Evolutionary conservation across 2,888 invertebrate species (phyloP).

Genomic region (Drosophila paranaensis): DNA sequence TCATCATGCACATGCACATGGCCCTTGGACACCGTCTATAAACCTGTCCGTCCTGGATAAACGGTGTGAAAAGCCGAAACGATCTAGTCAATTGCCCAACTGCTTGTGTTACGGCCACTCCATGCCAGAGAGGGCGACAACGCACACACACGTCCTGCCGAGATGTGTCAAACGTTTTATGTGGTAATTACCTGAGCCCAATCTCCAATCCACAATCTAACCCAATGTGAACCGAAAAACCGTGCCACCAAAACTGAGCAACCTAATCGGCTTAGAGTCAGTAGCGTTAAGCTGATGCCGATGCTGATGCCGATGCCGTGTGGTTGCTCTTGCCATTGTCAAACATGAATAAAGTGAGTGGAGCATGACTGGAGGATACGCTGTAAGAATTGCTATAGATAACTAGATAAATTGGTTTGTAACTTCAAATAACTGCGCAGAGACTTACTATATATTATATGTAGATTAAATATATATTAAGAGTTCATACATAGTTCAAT

Average conservation of each 20-base stretch:
- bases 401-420: background rate
- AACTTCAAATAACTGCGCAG: no score
- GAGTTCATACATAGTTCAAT: no score
- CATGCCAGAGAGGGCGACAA: background rate
- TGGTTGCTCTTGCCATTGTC: conserved; percentile 28
- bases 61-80: conserved; percentile 47
- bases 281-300: conserved; percentile 32
- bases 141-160: conserved; percentile 16
- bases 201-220: conserved; percentile 18
- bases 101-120: conserved; percentile 5
- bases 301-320: background rate
- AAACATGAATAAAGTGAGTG: background rate
- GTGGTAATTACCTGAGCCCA: conserved; percentile 50
- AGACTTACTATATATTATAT: no score
- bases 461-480: no score
- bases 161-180: conserved; percentile 58
- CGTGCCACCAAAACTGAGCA: conserved; percentile 35
- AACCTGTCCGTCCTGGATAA: conserved; percentile 12
- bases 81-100: conserved; percentile 38
- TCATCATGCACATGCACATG: conserved; percentile 5
- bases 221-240: conserved; percentile 23
- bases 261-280: conserved; percentile 60
- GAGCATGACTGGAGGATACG: conserved; percentile 5
- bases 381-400: background rate
- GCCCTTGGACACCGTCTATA: conserved; percentile 1